Percentiles rank a stretch among this genome's conserved stretches.
Conservation (phyloP, 2,113 vertebrate species). For the Heloderma charlesbogerti region DNA sequence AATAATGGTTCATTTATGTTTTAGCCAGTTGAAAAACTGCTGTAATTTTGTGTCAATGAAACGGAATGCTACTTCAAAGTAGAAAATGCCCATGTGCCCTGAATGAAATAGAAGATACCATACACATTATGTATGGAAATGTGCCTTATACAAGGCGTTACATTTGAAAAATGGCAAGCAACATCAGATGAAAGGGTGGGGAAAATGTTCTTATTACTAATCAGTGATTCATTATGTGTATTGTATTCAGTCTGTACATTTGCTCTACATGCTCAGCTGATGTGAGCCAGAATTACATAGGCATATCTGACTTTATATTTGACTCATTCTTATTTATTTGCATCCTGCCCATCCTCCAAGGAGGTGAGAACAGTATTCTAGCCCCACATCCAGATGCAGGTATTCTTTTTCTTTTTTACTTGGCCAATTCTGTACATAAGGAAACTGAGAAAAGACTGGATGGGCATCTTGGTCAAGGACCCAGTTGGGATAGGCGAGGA, state of each 20-base stretch:
- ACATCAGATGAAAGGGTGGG: neutral
- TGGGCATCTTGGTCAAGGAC: too few species aligned
- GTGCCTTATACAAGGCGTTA: neutral
- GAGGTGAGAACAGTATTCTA: neutral
- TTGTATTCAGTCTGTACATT: neutral
- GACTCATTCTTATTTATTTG: too few species aligned
- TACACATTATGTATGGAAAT: neutral
- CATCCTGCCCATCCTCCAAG: neutral
- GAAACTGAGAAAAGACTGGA: neutral
- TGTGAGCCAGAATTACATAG: neutral
- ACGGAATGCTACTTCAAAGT: neutral
- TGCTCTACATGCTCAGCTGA: neutral
- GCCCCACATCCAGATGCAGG: too few species aligned
- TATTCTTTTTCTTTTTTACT: neutral
- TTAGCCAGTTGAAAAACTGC: neutral
- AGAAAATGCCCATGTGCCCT: neutral
- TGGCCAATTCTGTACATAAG: neutral
- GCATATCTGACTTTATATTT: neutral
- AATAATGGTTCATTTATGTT: conserved; percentile 5
- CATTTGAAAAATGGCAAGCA: too few species aligned
- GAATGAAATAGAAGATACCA: neutral
- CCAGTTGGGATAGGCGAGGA: neutral
- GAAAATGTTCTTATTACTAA: neutral
- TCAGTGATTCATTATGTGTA: neutral
- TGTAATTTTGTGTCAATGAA: conserved; percentile 5